Base-by-base conservation (phyloP, 2,113 vertebrate genomes). In the Periophthalmodon schlosseri region DNA sequence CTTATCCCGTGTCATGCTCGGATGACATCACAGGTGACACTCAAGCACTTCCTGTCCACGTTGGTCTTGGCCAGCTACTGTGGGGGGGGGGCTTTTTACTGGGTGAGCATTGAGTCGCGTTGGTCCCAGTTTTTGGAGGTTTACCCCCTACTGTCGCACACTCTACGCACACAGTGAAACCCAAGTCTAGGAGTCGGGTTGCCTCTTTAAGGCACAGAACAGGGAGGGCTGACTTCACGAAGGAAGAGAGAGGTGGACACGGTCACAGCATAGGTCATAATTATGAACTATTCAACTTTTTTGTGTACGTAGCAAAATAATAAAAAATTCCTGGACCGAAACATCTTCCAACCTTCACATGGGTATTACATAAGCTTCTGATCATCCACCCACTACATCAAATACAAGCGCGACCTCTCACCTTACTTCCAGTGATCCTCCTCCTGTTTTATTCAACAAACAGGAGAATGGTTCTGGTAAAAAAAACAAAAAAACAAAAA, bases 121-220 rank as follows among this genome's bases (percentile, higher is more conserved):
- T 44, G 39, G 39, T 44, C 28, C 33, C 61, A 39, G 28, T 18
- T 64, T 64, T n/a, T 39, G 18, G 14, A 65, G 63, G 63, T n/a
- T 39, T 5, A 18, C 63, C 63, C 63, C 69, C 74, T 39, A 65
- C 72, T 75, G 68, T 39, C 39, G 63, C 70, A 56, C 23, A 50
- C 75, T 72, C 69, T 39, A 79, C 47, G 56, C 65, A 57, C 65
- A 66, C 52, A 57, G 36, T 81, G 89, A 34, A 90, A 90, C 83
- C 56, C 0, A 75, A 90, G 79, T 72, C 73, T 18, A 16, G 80
- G 88, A 78, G 73, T 91, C 85, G 83, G 75, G 74, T 88, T 87
- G 69, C 68, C 70, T 73, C 68, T 70, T 52, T 50, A 54, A 15
- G 3, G 68, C 66, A 72, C 39, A 72, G 65, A 80, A 58, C 20